These are phyloP conservation scores for Lutjanus erythropterus DNA, from an alignment of 2,113 vertebrate species.

Conservation along the genomic window DNA sequence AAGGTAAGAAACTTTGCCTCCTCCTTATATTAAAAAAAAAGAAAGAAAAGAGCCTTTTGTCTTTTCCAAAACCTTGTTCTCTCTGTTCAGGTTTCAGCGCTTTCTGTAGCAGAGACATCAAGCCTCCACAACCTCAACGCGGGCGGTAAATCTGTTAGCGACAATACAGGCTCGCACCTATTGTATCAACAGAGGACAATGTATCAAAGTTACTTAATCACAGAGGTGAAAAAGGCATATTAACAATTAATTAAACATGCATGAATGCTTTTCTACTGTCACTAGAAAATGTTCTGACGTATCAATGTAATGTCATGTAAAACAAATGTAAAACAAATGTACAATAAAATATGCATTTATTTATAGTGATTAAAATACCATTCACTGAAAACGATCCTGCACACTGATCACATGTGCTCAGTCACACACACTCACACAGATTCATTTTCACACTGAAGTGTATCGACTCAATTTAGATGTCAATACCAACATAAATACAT, in stretches of 20 bases:
- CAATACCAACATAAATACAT: constrained; percentile 64
- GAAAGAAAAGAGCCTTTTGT: neutral
- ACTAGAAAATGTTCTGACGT: neutral
- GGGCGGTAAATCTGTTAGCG: neutral
- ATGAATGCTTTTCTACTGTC: constrained; percentile 13
- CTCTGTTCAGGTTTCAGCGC: constrained; percentile 13
- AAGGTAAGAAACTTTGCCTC: constrained; percentile 26
- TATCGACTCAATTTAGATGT: constrained; percentile 24
- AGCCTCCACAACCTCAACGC: neutral
- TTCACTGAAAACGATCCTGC: constrained; percentile 54
- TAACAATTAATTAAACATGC: too few species aligned
- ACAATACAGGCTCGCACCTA: neutral
- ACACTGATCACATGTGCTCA: constrained; percentile 45
- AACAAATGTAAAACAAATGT: constrained; percentile 34
- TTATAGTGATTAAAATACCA: constrained; percentile 71
- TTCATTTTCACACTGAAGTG: constrained; percentile 42
- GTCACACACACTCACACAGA: constrained; percentile 52
- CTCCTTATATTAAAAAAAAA: neutral
- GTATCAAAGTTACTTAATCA: constrained; percentile 7
- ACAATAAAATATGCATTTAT: constrained; percentile 84
- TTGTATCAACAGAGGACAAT: neutral
- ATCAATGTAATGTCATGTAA: neutral
- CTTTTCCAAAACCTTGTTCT: neutral
- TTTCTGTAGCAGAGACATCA: neutral
- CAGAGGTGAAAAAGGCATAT: neutral